Evolutionary conservation across 2,888 invertebrate species (phyloP), one percentile per base, ranked within the genome.

Genomic region (Metopia argyrocephala): DNA sequence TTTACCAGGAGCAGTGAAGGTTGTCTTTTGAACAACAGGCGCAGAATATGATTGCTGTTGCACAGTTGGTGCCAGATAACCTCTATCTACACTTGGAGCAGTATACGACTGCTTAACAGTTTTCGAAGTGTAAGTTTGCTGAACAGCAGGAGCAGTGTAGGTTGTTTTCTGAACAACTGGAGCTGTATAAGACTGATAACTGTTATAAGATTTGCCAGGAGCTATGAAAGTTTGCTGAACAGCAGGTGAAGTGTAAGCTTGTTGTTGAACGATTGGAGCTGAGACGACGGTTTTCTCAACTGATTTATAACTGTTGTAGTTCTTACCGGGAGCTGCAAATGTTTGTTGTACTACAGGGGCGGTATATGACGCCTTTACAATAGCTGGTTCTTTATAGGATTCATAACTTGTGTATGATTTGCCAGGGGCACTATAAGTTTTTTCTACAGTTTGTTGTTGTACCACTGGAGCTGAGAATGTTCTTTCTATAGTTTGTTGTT

Each of bases 401-500:
- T 70, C 74, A 28, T 65, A 54, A 18, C 48, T 71, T 2, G 52
- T 61, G 5, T 52, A 70, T n/a, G 82, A 66, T 61, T 76, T 68
- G 20, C 76, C 50, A 5, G 76, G 68, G 9, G 76, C 66, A 21
- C 71, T 57, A 38, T 70, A 75, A 2, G 71, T 7, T 48, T 80
- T 76, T 57, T 80, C 78, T 2, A 76, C 48, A 25, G 69, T 31
- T 25, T 59, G 59, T 31, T 70, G 79, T 50, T 56, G 62, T 15
- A 74, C 76, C 12, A 62, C 3, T 3, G 83, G 81, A 2, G 81
- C 68, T 12, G 65, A 25, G 21, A 45, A 79, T 1, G 69, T 70
- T 45, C 31, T 56, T 23, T 59, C 59, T 4, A 57, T 18, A 50
- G 15, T 54, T 25, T 54, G 21, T 3, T 54, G 21, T 3, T 54